Evolutionary conservation across 2,888 invertebrate genomes (phyloP).

Genomic region (Epirrita christyi): DNA sequence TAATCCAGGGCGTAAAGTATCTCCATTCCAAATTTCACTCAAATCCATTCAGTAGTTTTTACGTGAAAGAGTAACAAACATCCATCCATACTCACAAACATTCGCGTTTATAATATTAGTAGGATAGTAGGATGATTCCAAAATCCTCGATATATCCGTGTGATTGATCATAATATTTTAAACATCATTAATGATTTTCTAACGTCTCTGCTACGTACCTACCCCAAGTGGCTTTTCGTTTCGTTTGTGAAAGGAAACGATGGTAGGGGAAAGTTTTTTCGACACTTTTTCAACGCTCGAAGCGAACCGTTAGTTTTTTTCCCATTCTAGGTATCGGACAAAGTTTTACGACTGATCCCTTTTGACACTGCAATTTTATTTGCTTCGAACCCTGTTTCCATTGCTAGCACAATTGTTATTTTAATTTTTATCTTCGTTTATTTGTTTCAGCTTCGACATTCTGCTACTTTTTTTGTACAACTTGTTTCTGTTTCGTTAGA

Average conservation of each 20-base stretch:
- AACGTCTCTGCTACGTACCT: constrained; percentile 39
- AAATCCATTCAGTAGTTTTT: too few relatives aligned
- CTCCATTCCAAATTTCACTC: too few relatives aligned
- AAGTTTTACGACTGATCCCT: constrained; percentile 52
- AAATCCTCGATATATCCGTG: too few relatives aligned
- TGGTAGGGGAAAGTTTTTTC: constrained; percentile 49
- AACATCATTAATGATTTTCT: constrained; percentile 45
- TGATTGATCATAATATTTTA: background rate
- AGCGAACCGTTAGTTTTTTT: constrained; percentile 48
- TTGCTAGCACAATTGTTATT: constrained; percentile 42
- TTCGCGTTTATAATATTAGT: too few relatives aligned
- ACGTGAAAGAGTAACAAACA: too few relatives aligned
- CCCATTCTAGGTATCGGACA: constrained; percentile 42
- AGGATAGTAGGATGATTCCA: too few relatives aligned
- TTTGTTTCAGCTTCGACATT: constrained; percentile 32
- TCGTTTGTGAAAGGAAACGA: constrained; percentile 35
- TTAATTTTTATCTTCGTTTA: constrained; percentile 40
- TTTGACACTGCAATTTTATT: constrained; percentile 50
- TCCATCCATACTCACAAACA: too few relatives aligned
- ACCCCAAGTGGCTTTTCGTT: constrained; percentile 36
- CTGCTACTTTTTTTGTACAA: constrained; percentile 5
- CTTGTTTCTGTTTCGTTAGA: constrained; percentile 7
- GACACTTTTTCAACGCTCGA: constrained; percentile 42
- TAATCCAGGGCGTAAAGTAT: too few relatives aligned
- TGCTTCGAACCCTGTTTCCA: constrained; percentile 41